Evolutionary conservation across 2,888 invertebrate species (phyloP).

Genomic region (Tenthredo notha): DNA sequence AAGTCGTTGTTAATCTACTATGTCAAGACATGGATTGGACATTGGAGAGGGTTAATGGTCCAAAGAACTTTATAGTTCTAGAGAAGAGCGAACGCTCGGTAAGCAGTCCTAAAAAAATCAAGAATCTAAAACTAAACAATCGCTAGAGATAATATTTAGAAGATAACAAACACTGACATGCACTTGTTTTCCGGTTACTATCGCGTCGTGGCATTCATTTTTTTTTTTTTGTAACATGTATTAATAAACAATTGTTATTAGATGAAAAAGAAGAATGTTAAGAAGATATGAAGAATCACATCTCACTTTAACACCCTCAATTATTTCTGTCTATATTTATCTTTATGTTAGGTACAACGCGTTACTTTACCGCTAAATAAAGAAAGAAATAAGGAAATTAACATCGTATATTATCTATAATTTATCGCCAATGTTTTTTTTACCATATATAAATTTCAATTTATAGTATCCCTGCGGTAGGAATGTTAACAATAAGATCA

Average conservation of each 20-base stretch:
- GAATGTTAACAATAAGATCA: conserved; percentile 65
- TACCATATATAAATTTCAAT: not conserved
- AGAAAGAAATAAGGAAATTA: not conserved
- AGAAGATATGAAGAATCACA: not conserved
- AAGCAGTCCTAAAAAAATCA: not conserved
- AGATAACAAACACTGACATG: too few relatives aligned
- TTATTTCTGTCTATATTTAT: not conserved
- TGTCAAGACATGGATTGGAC: conserved; percentile 44
- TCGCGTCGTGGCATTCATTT: too few relatives aligned
- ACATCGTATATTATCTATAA: not conserved
- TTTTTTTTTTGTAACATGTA: too few relatives aligned
- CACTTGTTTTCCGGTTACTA: too few relatives aligned
- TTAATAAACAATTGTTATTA: not conserved
- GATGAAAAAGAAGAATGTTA: not conserved
- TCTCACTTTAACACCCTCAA: not conserved
- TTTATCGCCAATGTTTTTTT: not conserved
- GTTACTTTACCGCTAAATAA: not conserved
- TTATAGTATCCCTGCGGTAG: conserved; percentile 72
- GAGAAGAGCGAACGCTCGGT: conserved; percentile 24
- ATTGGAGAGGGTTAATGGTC: conserved; percentile 33
- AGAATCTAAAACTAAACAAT: not conserved
- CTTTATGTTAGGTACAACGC: not conserved
- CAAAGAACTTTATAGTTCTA: conserved; percentile 36
- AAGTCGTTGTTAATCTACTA: not conserved
- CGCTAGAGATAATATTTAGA: not conserved